phyloP scores from a whole-genome alignment of 2,797 vertebrate species.

The Bovichtus variegatus region DNA sequence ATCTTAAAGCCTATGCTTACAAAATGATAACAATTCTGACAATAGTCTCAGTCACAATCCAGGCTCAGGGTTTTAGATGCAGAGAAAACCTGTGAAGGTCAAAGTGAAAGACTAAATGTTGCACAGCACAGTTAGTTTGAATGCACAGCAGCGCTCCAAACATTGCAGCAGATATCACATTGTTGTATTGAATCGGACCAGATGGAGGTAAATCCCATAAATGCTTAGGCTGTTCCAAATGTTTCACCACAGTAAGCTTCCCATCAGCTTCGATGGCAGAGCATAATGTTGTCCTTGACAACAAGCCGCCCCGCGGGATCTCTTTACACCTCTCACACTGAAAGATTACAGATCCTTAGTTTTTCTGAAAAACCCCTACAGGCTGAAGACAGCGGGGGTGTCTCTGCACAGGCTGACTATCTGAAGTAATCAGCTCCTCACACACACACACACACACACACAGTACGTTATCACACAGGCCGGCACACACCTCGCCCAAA shows the following conservation, averaged over 20 bases:
- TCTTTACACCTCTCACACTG: conserved; percentile 27
- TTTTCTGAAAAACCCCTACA: conserved; percentile 6
- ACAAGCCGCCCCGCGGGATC: conserved; percentile 16
- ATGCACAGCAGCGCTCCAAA: background rate
- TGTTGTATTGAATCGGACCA: conserved; percentile 1
- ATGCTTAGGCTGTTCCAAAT: background rate
- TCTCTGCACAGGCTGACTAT: conserved; percentile 1
- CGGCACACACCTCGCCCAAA: background rate
- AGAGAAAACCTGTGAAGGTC: background rate
- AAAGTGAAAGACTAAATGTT: background rate
- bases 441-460: background rate
- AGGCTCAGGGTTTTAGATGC: background rate
- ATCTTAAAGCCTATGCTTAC: background rate
- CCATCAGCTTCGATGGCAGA: conserved; percentile 7
- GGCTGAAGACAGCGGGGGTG: background rate
- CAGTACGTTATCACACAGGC: conserved; percentile 14
- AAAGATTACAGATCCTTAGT: conserved; percentile 30
- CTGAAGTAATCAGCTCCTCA: conserved; percentile 10
- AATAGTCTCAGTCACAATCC: background rate
- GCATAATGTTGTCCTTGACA: conserved; percentile 36
- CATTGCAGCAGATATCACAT: background rate
- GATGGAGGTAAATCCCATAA: conserved; percentile 8
- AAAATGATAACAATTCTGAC: background rate
- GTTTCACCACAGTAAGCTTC: conserved; percentile 12
- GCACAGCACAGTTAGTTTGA: background rate